Percentiles rank a stretch among this genome's conserved stretches.
Evolutionary conservation across 1,140 invertebrate genomes (phyloP).

Genomic region (Brachionus calyciflorus): DNA sequence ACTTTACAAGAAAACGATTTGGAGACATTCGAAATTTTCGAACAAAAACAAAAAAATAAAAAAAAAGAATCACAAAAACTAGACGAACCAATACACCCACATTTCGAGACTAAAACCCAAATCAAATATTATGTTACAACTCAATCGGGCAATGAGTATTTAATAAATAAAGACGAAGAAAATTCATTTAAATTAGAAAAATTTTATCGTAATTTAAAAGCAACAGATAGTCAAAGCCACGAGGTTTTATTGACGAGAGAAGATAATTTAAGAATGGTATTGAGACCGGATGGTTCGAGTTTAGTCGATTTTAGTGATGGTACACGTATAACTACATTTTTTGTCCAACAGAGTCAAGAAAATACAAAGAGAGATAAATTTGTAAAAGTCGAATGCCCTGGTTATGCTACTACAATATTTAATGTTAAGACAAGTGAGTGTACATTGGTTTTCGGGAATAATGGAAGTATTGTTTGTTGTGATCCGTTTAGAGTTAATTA

Average conservation of each 20-base stretch:
- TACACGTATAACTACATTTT: constrained; percentile 57
- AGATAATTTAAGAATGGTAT: constrained; percentile 58
- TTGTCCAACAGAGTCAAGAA: constrained; percentile 48
- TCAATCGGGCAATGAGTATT: constrained; percentile 24
- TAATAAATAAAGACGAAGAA: constrained; percentile 24
- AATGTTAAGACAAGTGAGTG: constrained; percentile 56
- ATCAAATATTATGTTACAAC: constrained; percentile 4
- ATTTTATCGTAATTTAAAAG: neutral
- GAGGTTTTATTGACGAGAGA: constrained; percentile 57
- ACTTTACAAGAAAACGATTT: neutral
- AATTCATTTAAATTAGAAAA: constrained; percentile 33
- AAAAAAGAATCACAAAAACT: constrained; percentile 2
- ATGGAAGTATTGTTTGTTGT: constrained; percentile 53
- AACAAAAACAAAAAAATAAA: constrained; percentile 5
- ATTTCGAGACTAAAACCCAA: neutral
- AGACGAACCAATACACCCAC: neutral
- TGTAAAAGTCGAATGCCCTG: constrained; percentile 57
- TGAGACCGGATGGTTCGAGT: constrained; percentile 56
- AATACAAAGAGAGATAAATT: constrained; percentile 42
- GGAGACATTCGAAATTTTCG: neutral
- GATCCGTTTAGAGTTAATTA: constrained; percentile 58
- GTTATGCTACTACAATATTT: constrained; percentile 59
- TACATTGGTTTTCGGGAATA: constrained; percentile 55
- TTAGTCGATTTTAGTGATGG: constrained; percentile 60
- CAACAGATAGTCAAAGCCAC: neutral